A percentile compares a stretch with the other conserved stretches of the same genome.
Evolutionary conservation across 2,113 vertebrate species (phyloP).

Genomic region (Aplodontia rufa): DNA sequence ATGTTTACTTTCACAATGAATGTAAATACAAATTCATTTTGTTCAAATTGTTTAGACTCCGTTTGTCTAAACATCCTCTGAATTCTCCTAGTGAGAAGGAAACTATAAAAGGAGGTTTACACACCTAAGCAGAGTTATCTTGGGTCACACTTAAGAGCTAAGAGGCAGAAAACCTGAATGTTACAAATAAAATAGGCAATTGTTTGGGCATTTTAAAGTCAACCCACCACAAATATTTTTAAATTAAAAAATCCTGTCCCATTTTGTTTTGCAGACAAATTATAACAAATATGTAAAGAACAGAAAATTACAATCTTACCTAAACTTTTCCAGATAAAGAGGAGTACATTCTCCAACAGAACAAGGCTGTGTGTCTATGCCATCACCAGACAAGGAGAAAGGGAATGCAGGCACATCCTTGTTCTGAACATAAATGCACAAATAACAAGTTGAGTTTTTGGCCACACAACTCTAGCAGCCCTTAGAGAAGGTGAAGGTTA

Average conservation of each 20-base stretch:
- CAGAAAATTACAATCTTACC: background rate
- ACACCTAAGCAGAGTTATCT: background rate
- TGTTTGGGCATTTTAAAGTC: background rate
- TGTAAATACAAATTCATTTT: conserved; percentile 8
- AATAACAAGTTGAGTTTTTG: background rate
- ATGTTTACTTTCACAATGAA: conserved; percentile 10
- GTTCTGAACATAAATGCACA: background rate
- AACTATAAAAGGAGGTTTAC: background rate
- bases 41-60: background rate
- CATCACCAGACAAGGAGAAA: background rate
- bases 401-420: background rate
- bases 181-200: background rate
- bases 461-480: background rate
- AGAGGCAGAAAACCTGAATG: background rate
- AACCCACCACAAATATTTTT: background rate
- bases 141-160: background rate
- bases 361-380: background rate
- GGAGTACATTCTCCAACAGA: background rate
- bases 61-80: background rate
- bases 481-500: background rate
- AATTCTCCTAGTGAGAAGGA: background rate
- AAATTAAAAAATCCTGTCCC: background rate
- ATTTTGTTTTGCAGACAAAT: background rate
- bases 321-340: conserved; percentile 16
- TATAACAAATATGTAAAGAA: background rate